These are phyloP conservation scores for Triops longicaudatus DNA, from an alignment of 1,140 invertebrate species.

Conservation along the genomic window DNA sequence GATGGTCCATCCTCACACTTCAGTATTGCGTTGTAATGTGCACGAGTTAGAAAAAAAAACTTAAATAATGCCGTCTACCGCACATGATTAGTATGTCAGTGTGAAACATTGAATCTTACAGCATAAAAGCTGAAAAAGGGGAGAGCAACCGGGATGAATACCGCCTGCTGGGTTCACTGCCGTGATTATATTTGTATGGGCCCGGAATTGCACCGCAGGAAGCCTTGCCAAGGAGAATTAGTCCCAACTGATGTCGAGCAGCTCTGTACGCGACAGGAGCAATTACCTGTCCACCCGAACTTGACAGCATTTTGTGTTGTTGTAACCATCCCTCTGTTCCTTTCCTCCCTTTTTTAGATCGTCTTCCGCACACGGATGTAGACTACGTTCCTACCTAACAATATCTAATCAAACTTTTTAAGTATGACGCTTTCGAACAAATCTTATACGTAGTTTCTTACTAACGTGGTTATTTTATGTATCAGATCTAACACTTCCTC, in stretches of 20 bases:
- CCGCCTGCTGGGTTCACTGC: slow-evolving; percentile 13
- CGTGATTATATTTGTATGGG: slow-evolving; percentile 15
- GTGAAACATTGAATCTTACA: slow-evolving; percentile 2
- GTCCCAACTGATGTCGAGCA: slow-evolving; percentile 14
- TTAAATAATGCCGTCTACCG: not conserved
- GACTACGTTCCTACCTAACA: not conserved
- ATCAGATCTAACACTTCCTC: not conserved
- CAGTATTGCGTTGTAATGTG: too few species aligned
- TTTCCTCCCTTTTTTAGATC: not conserved
- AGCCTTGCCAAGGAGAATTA: slow-evolving; percentile 15
- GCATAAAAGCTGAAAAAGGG: not conserved
- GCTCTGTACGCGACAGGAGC: slow-evolving; percentile 13
- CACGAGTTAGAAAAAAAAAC: not conserved
- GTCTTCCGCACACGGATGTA: not conserved
- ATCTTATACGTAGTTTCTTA: not conserved
- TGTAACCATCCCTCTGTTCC: not conserved
- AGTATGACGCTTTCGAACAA: not conserved
- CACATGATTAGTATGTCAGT: slow-evolving; percentile 2
- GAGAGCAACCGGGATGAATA: not conserved
- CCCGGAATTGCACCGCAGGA: slow-evolving; percentile 10
- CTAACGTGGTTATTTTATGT: not conserved
- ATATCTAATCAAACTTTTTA: slow-evolving; percentile 2
- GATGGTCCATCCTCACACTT: not conserved
- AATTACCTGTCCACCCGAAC: slow-evolving; percentile 14
- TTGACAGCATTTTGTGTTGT: slow-evolving; percentile 12